Evolutionary conservation across 2,797 vertebrate genomes (phyloP).

Genomic region (Rhadinocentrus ornatus): DNA sequence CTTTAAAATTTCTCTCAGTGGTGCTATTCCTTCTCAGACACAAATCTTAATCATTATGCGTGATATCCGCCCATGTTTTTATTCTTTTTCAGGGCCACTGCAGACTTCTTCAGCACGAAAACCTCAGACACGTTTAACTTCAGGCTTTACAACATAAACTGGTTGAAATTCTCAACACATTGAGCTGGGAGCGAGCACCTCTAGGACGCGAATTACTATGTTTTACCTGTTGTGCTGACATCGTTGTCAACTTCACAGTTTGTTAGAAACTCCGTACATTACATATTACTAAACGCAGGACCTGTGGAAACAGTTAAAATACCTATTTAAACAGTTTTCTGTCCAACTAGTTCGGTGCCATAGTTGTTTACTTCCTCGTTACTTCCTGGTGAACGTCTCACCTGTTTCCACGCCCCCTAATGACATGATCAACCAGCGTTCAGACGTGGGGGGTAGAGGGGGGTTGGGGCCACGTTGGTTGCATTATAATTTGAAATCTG

Average conservation of each 20-base stretch:
- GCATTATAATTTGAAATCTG: neutral
- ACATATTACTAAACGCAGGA: neutral
- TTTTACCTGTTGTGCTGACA: conserved; percentile 71
- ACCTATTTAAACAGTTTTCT: neutral
- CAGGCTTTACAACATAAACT: neutral
- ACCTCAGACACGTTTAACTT: neutral
- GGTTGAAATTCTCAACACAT: neutral
- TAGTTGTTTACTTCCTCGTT: conserved; percentile 74
- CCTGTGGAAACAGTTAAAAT: fast-evolving
- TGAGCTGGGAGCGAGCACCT: neutral
- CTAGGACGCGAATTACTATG: neutral
- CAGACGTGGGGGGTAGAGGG: too few species aligned
- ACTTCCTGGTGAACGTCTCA: conserved; percentile 29
- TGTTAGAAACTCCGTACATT: neutral
- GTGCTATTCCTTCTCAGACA: neutral
- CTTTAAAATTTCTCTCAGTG: neutral
- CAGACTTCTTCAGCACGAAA: neutral
- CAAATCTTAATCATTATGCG: neutral
- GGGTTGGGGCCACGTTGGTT: neutral
- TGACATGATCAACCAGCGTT: too few species aligned
- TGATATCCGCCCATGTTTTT: neutral
- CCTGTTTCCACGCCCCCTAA: conserved; percentile 54
- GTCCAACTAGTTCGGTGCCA: neutral
- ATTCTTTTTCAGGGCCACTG: neutral
- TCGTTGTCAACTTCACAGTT: conserved; percentile 26